Evolutionary conservation across 2,888 invertebrate genomes (phyloP).

Genomic region (Tenthredo mesomela): DNA sequence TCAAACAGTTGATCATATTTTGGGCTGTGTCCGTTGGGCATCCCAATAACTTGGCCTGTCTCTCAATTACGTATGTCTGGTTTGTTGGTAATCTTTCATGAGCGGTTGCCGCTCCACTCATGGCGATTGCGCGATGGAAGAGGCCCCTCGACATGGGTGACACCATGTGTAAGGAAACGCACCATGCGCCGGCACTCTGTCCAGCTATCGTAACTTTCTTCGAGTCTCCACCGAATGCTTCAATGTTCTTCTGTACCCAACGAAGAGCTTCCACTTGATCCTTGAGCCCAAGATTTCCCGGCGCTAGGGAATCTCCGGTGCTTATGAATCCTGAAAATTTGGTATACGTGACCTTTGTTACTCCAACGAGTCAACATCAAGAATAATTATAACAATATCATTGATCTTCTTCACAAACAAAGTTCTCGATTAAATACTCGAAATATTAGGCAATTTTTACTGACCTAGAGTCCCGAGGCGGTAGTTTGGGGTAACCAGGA

Average conservation of each 20-base stretch:
- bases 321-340: conserved; percentile 80
- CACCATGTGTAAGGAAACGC: conserved; percentile 76
- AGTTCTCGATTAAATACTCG: background rate
- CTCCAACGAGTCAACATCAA: background rate
- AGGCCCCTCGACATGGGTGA: conserved; percentile 85
- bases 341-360: background rate
- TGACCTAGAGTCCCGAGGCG: conserved; percentile 72
- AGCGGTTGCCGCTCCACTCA: conserved; percentile 83
- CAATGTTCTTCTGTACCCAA: conserved; percentile 85
- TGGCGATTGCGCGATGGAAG: conserved; percentile 85
- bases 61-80: conserved; percentile 81
- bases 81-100: conserved; percentile 78
- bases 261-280: conserved; percentile 85
- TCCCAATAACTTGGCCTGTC: conserved; percentile 82
- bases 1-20: conserved; percentile 82
- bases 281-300: conserved; percentile 86
- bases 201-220: conserved; percentile 83
- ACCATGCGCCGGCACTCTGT: conserved; percentile 78
- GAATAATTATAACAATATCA: background rate
- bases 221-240: conserved; percentile 85
- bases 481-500: conserved; percentile 73
- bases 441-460: background rate
- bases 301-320: conserved; percentile 84
- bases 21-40: conserved; percentile 80
- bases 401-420: background rate